Evolutionary conservation across 2,888 invertebrate species (phyloP).

Genomic region (Platerodrilus igneus): DNA sequence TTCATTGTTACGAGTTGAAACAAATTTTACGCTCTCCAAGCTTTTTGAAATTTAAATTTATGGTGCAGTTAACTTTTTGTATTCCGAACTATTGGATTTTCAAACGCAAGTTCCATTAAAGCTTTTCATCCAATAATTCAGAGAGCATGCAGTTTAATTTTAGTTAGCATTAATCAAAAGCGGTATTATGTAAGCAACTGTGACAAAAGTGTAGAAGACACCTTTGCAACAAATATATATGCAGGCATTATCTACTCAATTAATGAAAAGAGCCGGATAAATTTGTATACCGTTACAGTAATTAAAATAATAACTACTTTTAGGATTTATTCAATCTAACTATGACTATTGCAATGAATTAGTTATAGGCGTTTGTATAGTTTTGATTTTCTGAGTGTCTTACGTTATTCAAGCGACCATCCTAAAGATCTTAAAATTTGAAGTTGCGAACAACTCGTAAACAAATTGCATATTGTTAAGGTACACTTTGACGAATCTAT

Average conservation of each 20-base stretch:
- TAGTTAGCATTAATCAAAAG: constrained; percentile 30
- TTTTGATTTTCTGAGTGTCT: too few relatives aligned
- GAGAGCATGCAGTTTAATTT: constrained; percentile 27
- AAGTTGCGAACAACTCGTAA: too few relatives aligned
- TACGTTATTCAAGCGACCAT: too few relatives aligned
- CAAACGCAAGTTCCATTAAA: background rate
- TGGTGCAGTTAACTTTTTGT: constrained; percentile 14
- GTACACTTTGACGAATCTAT: too few relatives aligned
- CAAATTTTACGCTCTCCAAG: constrained; percentile 20
- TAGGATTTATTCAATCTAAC: constrained; percentile 21
- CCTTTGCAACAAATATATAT: constrained; percentile 29
- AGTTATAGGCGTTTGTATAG: constrained; percentile 11
- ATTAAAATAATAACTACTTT: constrained; percentile 23
- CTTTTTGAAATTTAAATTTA: constrained; percentile 16
- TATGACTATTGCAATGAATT: constrained; percentile 22
- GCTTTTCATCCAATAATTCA: constrained; percentile 16
- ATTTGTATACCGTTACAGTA: constrained; percentile 22
- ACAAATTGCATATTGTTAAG: too few relatives aligned
- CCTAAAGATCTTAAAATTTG: too few relatives aligned
- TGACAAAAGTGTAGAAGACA: constrained; percentile 20
- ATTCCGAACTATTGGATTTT: constrained; percentile 17
- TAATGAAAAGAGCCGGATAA: constrained; percentile 22
- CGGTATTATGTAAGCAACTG: constrained; percentile 26
- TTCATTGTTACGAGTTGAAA: constrained; percentile 19
- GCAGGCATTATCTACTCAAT: constrained; percentile 32